Conservation (phyloP, 2,888 invertebrate genomes). For the Andrena bicolor region DNA sequence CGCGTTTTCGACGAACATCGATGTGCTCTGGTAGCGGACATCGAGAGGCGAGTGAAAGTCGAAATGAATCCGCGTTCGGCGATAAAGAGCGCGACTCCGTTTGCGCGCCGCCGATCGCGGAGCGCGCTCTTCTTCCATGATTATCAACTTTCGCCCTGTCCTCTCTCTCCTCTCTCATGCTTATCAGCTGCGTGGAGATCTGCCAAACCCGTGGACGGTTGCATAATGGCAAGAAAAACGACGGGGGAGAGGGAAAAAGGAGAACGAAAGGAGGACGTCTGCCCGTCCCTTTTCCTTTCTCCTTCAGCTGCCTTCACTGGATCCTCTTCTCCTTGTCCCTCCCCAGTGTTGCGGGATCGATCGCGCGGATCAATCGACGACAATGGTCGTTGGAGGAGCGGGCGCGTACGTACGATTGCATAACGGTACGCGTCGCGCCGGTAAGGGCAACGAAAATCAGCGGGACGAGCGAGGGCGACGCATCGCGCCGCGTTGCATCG, state of each 20-base stretch:
- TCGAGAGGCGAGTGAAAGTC: conserved; percentile 38
- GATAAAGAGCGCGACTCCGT: conserved; percentile 3
- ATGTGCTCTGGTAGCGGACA: not conserved
- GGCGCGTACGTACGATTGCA: conserved; percentile 29
- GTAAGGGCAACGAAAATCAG: conserved; percentile 28
- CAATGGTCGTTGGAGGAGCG: conserved; percentile 47
- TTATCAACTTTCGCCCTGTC: conserved; percentile 23
- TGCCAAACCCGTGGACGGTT: not conserved
- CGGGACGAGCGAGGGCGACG: conserved; percentile 41
- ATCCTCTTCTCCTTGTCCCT: not conserved
- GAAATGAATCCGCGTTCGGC: conserved; percentile 24
- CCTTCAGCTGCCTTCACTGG: not conserved
- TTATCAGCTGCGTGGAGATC: conserved; percentile 32
- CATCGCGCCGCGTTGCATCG: conserved; percentile 60
- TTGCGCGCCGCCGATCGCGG: not conserved
- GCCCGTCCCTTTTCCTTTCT: not conserved
- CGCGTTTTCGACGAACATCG: not conserved
- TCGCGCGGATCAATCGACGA: conserved; percentile 69
- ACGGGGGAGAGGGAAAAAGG: not conserved
- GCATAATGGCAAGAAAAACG: conserved; percentile 35
- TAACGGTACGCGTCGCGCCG: conserved; percentile 30
- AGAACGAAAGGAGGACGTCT: conserved; percentile 18
- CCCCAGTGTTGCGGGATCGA: conserved; percentile 39
- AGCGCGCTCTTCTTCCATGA: conserved; percentile 5
- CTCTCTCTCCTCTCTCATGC: not conserved